phyloP scores from a whole-genome alignment of 2,113 vertebrate species.

The Ptilorrhoa leucosticta region DNA sequence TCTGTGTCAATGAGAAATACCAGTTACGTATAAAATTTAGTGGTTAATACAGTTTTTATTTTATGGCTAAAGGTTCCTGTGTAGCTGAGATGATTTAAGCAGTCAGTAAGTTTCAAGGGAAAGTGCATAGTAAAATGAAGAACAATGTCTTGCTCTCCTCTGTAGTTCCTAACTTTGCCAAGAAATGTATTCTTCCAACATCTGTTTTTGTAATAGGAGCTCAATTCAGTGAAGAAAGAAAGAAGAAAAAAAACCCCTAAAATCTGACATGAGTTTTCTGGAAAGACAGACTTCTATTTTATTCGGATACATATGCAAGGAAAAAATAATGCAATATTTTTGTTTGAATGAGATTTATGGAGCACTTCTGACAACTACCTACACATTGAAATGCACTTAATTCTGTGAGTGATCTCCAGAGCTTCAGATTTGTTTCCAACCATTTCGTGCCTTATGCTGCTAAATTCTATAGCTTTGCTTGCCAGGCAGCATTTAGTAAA shows the following conservation, averaged over 20 bases:
- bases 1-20: slow-evolving; percentile 64
- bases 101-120: slow-evolving; percentile 58
- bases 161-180: slow-evolving; percentile 46
- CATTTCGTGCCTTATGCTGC: not conserved
- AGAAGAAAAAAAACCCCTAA: not conserved
- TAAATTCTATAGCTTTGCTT: not conserved
- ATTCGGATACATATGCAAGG: not conserved
- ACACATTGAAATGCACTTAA: not conserved
- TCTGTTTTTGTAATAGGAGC: not conserved
- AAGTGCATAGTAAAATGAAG: slow-evolving; percentile 57
- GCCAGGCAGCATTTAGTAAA: not conserved
- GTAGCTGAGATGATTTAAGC: slow-evolving; percentile 64
- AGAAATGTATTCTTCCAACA: not conserved
- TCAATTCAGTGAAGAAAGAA: not conserved
- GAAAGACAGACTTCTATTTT: not conserved
- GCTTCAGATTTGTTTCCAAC: not conserved
- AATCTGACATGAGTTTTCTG: not conserved
- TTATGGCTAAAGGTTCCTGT: slow-evolving; percentile 61
- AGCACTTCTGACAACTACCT: not conserved
- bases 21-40: slow-evolving; percentile 69
- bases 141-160: slow-evolving; percentile 21
- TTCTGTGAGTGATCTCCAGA: not conserved
- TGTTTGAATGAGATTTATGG: not conserved
- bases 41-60: slow-evolving; percentile 72
- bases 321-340: not conserved